Evolutionary conservation across 2,113 vertebrate species (phyloP).

Genomic region (Alligator sinensis): DNA sequence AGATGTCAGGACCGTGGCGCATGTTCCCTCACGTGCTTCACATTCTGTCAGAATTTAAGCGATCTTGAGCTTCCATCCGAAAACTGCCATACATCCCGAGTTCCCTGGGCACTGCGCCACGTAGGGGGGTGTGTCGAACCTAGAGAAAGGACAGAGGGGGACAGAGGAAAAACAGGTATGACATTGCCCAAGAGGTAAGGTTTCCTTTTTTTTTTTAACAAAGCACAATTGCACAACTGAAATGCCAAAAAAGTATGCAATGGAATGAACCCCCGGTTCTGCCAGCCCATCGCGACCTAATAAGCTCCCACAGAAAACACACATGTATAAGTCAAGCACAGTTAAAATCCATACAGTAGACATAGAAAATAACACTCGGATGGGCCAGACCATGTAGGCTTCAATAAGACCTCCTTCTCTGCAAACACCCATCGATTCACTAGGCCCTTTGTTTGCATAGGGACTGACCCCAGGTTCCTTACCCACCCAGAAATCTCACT

Average conservation of each 20-base stretch:
- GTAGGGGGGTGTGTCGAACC: slow-evolving; percentile 81
- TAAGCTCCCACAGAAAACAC: not conserved
- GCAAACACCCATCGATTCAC: not conserved
- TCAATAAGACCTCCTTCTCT: not conserved
- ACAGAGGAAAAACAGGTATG: slow-evolving; percentile 85
- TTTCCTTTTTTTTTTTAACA: slow-evolving; percentile 44
- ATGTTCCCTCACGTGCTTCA: slow-evolving; percentile 78
- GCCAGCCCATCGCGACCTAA: not conserved
- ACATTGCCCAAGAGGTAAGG: slow-evolving; percentile 74
- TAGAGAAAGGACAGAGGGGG: slow-evolving; percentile 79
- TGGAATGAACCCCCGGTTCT: slow-evolving; percentile 5
- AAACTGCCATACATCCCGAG: slow-evolving; percentile 86
- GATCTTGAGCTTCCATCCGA: slow-evolving; percentile 86
- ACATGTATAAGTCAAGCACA: not conserved
- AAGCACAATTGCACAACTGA: not conserved
- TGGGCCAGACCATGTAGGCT: not conserved
- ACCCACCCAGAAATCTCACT: rapidly evolving
- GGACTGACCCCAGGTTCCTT: not conserved
- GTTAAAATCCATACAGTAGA: not conserved
- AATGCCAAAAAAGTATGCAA: not conserved
- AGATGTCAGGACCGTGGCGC: slow-evolving; percentile 50
- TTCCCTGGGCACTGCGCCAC: slow-evolving; percentile 84
- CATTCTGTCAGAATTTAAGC: slow-evolving; percentile 87
- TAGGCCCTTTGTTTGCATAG: not conserved
- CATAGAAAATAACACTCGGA: not conserved